Evolutionary conservation across 2,888 invertebrate species (phyloP).

Genomic region (Nematopogon swammerdamellus): DNA sequence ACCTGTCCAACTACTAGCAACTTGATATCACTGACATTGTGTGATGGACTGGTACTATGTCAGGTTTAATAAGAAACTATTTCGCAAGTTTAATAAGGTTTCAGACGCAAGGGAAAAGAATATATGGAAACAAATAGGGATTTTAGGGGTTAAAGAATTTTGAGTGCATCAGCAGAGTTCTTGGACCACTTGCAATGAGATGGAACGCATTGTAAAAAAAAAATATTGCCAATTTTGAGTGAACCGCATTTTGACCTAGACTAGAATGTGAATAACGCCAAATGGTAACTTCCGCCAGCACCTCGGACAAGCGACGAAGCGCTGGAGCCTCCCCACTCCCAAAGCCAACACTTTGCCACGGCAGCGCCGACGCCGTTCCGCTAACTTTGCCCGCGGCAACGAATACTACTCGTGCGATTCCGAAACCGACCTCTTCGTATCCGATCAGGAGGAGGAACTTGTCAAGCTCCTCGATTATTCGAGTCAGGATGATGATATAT

Average conservation of each 20-base stretch:
- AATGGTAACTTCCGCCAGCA: slow-evolving; percentile 30
- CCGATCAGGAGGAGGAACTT: slow-evolving; percentile 76
- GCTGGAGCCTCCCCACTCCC: slow-evolving; percentile 42
- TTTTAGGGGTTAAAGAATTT: too few relatives aligned
- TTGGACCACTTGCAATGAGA: too few relatives aligned
- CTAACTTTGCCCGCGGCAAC: slow-evolving; percentile 19
- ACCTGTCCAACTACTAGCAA: too few relatives aligned
- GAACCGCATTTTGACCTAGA: slow-evolving; percentile 21
- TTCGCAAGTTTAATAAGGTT: too few relatives aligned
- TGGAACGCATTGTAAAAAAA: too few relatives aligned
- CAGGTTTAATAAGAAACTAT: too few relatives aligned
- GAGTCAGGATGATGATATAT: slow-evolving; percentile 59
- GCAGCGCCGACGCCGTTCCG: slow-evolving; percentile 26
- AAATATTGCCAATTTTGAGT: not conserved
- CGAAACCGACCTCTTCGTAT: slow-evolving; percentile 73
- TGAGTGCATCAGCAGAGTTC: too few relatives aligned
- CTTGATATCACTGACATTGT: too few relatives aligned
- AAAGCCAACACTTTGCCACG: slow-evolving; percentile 29
- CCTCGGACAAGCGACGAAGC: slow-evolving; percentile 36
- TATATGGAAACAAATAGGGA: too few relatives aligned
- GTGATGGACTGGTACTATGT: too few relatives aligned
- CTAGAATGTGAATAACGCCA: slow-evolving; percentile 25
- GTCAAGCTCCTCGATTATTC: slow-evolving; percentile 69
- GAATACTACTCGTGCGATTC: slow-evolving; percentile 56
- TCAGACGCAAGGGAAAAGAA: too few relatives aligned